phyloP scores from a whole-genome alignment of 1,140 invertebrate genomes.

The Bradynema listronoti region DNA sequence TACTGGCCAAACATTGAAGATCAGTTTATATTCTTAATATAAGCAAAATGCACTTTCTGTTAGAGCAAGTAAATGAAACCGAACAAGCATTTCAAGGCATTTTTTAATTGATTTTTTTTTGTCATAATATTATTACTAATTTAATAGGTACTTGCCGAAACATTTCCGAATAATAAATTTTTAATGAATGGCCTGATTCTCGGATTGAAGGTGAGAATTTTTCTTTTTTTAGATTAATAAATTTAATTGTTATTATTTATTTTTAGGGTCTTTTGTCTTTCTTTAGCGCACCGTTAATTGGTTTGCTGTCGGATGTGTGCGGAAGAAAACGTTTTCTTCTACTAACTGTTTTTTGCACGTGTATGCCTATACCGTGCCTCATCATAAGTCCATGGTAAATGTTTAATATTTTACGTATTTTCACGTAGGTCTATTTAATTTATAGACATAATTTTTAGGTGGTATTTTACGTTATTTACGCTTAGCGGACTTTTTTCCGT shows the following conservation, averaged over 20 bases:
- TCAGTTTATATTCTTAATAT: no score
- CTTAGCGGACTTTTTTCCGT: conserved; percentile 97
- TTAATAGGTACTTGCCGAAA: conserved; percentile 80
- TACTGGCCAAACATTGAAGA: no score
- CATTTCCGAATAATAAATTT: conserved; percentile 97
- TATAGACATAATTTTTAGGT: conserved; percentile 64
- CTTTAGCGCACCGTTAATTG: conserved; percentile 88
- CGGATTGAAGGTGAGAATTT: conserved; percentile 72
- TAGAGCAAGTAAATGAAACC: no score
- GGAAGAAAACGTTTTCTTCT: conserved; percentile 95
- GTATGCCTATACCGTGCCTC: conserved; percentile 95
- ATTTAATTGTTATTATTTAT: neutral
- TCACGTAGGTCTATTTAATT: conserved; percentile 7
- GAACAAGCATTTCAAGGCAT: no score
- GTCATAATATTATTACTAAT: no score
- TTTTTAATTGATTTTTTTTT: conserved; percentile 30
- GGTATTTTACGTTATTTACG: conserved; percentile 99
- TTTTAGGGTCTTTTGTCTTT: conserved; percentile 86
- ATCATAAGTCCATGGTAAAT: conserved; percentile 87
- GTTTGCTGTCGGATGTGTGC: conserved; percentile 93
- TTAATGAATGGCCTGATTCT: conserved; percentile 98
- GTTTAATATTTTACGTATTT: no score
- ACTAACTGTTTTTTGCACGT: conserved; percentile 97
- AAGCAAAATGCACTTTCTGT: no score
- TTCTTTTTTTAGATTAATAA: neutral